A percentile compares a stretch with the other conserved stretches of the same genome.
Conservation (phyloP, 2,113 vertebrate species). For the Prunella fulvescens region DNA sequence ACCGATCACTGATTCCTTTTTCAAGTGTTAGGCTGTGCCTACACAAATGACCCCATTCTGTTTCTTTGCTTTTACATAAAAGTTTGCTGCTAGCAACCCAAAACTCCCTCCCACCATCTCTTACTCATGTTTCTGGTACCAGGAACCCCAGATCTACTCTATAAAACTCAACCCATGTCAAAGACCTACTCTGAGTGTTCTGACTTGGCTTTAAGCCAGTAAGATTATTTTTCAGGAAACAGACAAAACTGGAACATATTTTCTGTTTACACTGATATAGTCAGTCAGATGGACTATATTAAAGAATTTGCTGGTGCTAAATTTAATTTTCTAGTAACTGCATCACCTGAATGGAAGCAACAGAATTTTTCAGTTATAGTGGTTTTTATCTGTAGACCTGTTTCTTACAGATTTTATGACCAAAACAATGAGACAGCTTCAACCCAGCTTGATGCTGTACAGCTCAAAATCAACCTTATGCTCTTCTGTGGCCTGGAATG, state of each 20-base stretch:
- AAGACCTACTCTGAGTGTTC: not conserved
- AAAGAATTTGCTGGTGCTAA: constrained; percentile 55
- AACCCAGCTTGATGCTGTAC: not conserved
- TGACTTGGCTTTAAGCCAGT: not conserved
- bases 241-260: not conserved
- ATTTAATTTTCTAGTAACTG: constrained; percentile 67
- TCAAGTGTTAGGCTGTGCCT: not conserved
- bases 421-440: not conserved
- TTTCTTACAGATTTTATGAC: not conserved
- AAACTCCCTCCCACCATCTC: not conserved
- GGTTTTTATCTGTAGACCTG: not conserved
- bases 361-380: not conserved
- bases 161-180: not conserved
- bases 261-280: constrained; percentile 42
- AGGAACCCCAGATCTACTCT: not conserved
- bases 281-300: constrained; percentile 58
- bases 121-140: not conserved
- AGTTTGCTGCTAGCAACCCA: not conserved
- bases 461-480: not conserved
- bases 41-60: not conserved
- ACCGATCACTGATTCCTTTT: not conserved
- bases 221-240: not conserved
- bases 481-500: not conserved
- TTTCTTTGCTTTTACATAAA: not conserved
- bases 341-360: constrained; percentile 49